Percentiles rank a stretch among this genome's conserved stretches.
Conservation (phyloP, 2,888 invertebrate species). For the Acrobasis suavella region DNA sequence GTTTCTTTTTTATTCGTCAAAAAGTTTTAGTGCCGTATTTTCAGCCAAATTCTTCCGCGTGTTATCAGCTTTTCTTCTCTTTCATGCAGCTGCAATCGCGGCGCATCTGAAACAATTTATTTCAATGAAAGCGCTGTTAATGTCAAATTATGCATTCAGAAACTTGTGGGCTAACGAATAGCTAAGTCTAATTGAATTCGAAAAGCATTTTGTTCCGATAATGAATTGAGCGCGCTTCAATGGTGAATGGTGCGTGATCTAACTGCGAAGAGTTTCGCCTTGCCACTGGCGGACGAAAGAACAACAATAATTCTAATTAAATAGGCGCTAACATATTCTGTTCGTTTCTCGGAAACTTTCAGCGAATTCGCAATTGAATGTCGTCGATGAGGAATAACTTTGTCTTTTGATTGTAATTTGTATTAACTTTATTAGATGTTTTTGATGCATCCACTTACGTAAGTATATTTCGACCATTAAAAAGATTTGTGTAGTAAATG, state of each 20-base stretch:
- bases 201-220: constrained; percentile 43
- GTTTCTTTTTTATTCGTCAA: background rate
- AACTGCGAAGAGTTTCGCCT: constrained; percentile 46
- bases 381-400: constrained; percentile 34
- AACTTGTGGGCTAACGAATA: constrained; percentile 32
- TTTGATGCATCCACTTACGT: background rate
- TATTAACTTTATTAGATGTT: constrained; percentile 6
- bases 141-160: constrained; percentile 32
- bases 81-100: constrained; percentile 31
- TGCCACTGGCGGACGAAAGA: constrained; percentile 43
- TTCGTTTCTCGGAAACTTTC: constrained; percentile 24
- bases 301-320: constrained; percentile 62
- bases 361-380: constrained; percentile 26
- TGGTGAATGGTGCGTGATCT: constrained; percentile 56
- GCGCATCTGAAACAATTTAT: constrained; percentile 57
- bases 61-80: constrained; percentile 39
- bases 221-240: constrained; percentile 49
- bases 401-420: constrained; percentile 16
- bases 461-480: background rate
- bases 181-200: constrained; percentile 43
- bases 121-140: constrained; percentile 24
- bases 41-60: constrained; percentile 36
- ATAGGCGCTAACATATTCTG: constrained; percentile 40
- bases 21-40: constrained; percentile 9
- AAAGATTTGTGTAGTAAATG: background rate